phyloP scores from a whole-genome alignment of 2,888 invertebrate species.

The Sarcophaga subvicina region DNA sequence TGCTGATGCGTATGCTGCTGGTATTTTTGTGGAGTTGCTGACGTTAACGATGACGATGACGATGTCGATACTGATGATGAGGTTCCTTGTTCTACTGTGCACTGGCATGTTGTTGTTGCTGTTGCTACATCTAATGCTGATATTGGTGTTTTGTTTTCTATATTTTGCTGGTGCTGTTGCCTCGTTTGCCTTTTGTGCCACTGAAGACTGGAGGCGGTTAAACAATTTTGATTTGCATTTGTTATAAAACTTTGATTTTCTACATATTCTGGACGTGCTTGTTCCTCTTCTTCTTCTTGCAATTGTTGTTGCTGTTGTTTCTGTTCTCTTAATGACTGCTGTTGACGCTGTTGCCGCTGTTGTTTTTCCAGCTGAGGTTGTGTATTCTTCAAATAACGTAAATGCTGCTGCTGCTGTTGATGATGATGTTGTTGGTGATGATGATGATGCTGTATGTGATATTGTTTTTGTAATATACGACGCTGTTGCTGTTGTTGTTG shows the following conservation, averaged over 20 bases:
- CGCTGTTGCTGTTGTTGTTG: slow-evolving; percentile 47
- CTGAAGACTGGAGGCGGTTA: slow-evolving; percentile 59
- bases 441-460: slow-evolving; percentile 58
- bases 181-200: slow-evolving; percentile 45
- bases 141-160: slow-evolving; percentile 44
- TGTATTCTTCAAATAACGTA: slow-evolving; percentile 19
- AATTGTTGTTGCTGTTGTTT: neutral
- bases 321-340: slow-evolving; percentile 2
- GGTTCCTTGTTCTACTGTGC: slow-evolving; percentile 41
- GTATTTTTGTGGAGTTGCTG: slow-evolving; percentile 32
- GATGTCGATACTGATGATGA: slow-evolving; percentile 27
- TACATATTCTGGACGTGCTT: slow-evolving; percentile 53
- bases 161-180: neutral
- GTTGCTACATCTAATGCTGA: slow-evolving; percentile 31
- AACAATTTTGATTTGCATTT: slow-evolving; percentile 60
- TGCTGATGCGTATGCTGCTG: slow-evolving; percentile 51
- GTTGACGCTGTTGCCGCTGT: neutral
- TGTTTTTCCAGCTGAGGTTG: slow-evolving; percentile 17
- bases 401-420: neutral
- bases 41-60: slow-evolving; percentile 36
- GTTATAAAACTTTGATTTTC: slow-evolving; percentile 63
- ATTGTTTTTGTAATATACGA: slow-evolving; percentile 59
- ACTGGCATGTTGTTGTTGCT: slow-evolving; percentile 36
- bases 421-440: slow-evolving; percentile 53
- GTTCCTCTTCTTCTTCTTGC: neutral